Percentiles rank a stretch among this genome's conserved stretches.
These are phyloP conservation scores for Chloroceryle aenea DNA, from an alignment of 2,113 vertebrate genomes.

Conservation along the genomic window DNA sequence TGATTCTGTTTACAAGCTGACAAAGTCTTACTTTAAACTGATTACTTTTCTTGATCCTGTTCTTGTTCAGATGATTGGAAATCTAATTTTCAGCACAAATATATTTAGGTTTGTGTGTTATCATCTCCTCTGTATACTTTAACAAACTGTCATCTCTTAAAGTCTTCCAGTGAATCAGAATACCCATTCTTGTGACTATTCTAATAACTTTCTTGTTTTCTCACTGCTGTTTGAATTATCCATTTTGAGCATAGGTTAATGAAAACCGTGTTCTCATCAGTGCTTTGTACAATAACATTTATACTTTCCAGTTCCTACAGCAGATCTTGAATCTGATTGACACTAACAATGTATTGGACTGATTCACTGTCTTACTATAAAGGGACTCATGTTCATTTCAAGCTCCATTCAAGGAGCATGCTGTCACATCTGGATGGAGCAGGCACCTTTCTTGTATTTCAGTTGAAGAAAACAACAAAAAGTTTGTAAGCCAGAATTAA, in stretches of 20 bases:
- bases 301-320: background rate
- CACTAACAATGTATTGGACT: background rate
- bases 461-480: background rate
- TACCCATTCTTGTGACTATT: background rate
- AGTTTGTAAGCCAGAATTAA: background rate
- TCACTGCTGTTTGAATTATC: background rate
- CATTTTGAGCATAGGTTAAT: background rate
- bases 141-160: background rate
- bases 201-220: background rate
- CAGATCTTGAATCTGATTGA: background rate
- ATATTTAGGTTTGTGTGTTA: background rate
- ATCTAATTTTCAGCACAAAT: background rate
- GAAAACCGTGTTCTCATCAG: background rate
- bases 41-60: background rate
- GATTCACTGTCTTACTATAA: background rate
- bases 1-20: background rate
- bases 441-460: background rate
- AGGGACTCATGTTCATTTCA: accelerated
- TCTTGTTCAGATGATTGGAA: background rate
- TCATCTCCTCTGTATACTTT: background rate
- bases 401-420: background rate
- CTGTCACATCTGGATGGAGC: background rate
- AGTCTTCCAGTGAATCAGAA: background rate
- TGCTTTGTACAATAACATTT: background rate
- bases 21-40: background rate